These are phyloP conservation scores for Plotosus lineatus DNA, from an alignment of 2,113 vertebrate genomes.

Conservation along the genomic window DNA sequence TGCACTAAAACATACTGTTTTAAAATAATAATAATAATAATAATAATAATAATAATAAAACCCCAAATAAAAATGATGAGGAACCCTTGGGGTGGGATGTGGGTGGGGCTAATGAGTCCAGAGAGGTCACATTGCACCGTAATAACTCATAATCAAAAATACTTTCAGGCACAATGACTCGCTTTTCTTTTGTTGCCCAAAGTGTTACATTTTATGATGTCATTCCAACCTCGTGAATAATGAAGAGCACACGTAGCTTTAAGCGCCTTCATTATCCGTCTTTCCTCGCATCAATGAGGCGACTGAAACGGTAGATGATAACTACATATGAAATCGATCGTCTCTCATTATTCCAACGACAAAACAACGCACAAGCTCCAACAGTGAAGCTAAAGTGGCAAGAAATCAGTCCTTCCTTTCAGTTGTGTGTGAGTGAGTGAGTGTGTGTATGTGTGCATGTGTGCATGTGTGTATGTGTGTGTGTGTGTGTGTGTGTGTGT, in stretches of 20 bases:
- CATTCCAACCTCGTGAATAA: slow-evolving; percentile 10
- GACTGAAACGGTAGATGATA: slow-evolving; percentile 46
- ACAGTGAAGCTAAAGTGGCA: slow-evolving; percentile 50
- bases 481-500: slow-evolving; percentile 63
- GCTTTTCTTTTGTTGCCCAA: slow-evolving; percentile 36
- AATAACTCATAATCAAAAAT: slow-evolving; percentile 23
- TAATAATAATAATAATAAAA: slow-evolving; percentile 44
- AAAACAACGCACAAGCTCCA: slow-evolving; percentile 37
- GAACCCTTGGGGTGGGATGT: too few relatives aligned
- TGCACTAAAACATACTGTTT: slow-evolving; percentile 76
- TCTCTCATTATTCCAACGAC: slow-evolving; percentile 37
- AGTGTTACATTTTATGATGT: slow-evolving; percentile 37
- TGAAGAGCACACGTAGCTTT: slow-evolving; percentile 46
- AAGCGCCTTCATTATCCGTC: slow-evolving; percentile 41
- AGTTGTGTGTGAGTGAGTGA: slow-evolving; percentile 62
- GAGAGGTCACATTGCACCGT: neutral
- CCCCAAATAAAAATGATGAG: slow-evolving; percentile 48
- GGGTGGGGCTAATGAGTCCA: neutral
- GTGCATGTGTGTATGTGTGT: slow-evolving; percentile 62
- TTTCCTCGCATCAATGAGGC: slow-evolving; percentile 29
- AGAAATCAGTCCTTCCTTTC: slow-evolving; percentile 48
- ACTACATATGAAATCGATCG: slow-evolving; percentile 37
- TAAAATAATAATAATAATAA: slow-evolving; percentile 53
- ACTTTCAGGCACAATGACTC: slow-evolving; percentile 17
- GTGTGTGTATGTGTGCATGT: too few relatives aligned